Evolutionary conservation across 2,113 vertebrate genomes (phyloP).

Genomic region (Sinosuthora webbiana): DNA sequence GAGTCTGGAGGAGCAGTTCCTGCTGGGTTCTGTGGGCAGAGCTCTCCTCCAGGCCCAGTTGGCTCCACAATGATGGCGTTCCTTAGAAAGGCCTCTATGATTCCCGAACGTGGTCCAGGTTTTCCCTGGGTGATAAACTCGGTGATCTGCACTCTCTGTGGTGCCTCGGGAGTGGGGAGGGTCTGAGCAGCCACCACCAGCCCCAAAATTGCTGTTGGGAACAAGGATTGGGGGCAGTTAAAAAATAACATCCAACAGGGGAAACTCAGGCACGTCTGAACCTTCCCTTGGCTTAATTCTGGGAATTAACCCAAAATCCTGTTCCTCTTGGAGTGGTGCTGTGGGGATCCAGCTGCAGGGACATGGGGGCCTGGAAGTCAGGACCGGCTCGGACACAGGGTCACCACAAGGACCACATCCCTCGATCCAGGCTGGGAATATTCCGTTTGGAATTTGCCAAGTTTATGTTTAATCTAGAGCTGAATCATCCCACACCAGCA

Average conservation of each 20-base stretch:
- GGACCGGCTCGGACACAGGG: neutral
- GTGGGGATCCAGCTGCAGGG: neutral
- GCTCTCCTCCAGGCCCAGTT: neutral
- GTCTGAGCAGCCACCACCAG: neutral
- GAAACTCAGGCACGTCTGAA: neutral
- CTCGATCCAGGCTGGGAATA: neutral
- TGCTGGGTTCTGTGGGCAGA: neutral
- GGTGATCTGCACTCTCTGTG: neutral
- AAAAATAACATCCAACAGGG: neutral
- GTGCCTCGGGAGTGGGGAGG: neutral
- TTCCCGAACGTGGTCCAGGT: neutral
- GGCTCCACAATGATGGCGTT: neutral
- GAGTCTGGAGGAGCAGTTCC: neutral
- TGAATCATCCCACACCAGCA: neutral
- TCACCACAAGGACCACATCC: neutral
- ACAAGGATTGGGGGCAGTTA: neutral
- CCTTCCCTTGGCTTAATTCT: neutral
- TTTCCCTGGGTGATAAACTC: neutral
- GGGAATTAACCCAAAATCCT: neutral
- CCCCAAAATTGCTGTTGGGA: neutral
- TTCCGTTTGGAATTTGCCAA: neutral
- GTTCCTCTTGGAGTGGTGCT: fast-evolving
- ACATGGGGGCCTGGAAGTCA: fast-evolving
- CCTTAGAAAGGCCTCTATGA: neutral
- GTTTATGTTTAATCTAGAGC: neutral